Base-by-base conservation (phyloP, 2,888 invertebrate species). In the Abscondita cerata region DNA sequence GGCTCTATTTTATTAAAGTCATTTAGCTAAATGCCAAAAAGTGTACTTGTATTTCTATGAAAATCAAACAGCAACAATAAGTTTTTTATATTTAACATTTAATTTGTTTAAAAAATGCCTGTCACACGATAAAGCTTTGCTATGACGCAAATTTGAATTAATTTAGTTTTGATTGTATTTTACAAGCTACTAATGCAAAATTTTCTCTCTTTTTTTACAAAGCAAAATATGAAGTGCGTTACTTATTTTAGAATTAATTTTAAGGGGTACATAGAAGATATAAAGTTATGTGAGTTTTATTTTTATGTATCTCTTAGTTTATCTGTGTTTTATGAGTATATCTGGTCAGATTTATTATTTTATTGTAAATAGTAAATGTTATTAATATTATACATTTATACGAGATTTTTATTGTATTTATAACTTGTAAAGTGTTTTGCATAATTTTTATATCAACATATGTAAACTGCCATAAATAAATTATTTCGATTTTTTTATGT, bases 341-440 rank as follows among this genome's bases (percentile, higher is more conserved):
- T 80, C 79, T 80, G 79, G 79, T 80, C 79, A 80, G 68, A 73
- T 73, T 74, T 74, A 73, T 73, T 71, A 75, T 72, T 72, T 66
- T 70, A 65, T 68, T 76, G 72, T 78, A 78, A 75, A 79, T 73
- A 78, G 44, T 62, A 53, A 78, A 78, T 76, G 75, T 76, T 77
- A 77, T 76, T 76, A 77, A 77, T 75, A 75, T 73, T 70, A 69
- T 72, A 72, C 70, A 71, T 75, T 72, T 71, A 73, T 71, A 73
- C 68, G 70, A 59, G 66, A 52, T 69, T 71, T 74, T 70, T 74
- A 72, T 73, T 75, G 72, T 75, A 76, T 77, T 74, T 76, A 74
- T 74, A 74, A 57, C 64, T 67, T 74, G 73, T 73, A 73, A 74
- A 72, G 74, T 74, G 76, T 76, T 77, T 76, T 72, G 75, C 75